Conservation (phyloP, 2,888 invertebrate species). For the Drosophila rubida region DNA sequence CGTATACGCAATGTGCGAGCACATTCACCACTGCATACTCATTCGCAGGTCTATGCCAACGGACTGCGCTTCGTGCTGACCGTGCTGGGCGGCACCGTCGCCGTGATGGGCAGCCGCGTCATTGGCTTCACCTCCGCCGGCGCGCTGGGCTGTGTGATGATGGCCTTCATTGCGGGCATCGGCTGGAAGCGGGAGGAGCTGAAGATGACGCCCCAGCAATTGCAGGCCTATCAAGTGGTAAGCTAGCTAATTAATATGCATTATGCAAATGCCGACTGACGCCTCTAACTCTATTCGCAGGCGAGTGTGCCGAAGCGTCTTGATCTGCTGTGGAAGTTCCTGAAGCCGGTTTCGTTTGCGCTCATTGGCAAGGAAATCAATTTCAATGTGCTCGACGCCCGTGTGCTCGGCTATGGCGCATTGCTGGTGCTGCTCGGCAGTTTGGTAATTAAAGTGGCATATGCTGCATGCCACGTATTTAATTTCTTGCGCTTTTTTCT, state of each 20-base stretch:
- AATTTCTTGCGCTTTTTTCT: constrained; percentile 52
- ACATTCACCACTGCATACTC: no score
- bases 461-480: constrained; percentile 43
- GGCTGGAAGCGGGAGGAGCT: constrained; percentile 85
- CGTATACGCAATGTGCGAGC: constrained; percentile 1
- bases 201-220: constrained; percentile 68
- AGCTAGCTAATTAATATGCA: constrained; percentile 44
- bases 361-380: constrained; percentile 92
- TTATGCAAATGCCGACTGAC: constrained; percentile 7
- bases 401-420: constrained; percentile 86
- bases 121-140: constrained; percentile 88
- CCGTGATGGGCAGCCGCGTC: constrained; percentile 87
- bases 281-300: constrained; percentile 81
- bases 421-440: constrained; percentile 84
- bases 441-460: constrained; percentile 85
- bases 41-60: constrained; percentile 83
- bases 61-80: constrained; percentile 86
- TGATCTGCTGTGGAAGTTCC: constrained; percentile 89
- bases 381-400: constrained; percentile 85
- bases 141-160: constrained; percentile 86
- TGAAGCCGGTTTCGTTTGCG: constrained; percentile 91
- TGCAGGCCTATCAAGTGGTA: constrained; percentile 79
- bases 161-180: constrained; percentile 86
- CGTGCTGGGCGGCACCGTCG: constrained; percentile 87
- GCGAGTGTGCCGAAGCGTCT: constrained; percentile 86